Evolutionary conservation across 2,888 invertebrate genomes (phyloP).

Genomic region (Eumacrocentrus americanus): DNA sequence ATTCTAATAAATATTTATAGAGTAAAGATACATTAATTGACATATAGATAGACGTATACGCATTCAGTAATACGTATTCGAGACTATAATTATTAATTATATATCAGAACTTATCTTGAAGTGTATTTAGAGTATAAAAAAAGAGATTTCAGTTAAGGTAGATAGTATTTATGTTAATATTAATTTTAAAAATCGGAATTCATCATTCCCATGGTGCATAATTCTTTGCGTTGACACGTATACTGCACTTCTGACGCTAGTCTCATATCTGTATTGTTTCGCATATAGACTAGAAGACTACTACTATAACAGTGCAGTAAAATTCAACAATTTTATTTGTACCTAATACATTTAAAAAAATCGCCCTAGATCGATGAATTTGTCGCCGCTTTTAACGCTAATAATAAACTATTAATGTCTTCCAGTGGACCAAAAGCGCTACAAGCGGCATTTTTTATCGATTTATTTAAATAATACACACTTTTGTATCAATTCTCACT

Average conservation of each 20-base stretch:
- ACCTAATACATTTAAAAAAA: background rate
- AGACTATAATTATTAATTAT: background rate
- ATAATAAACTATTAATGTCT: slow-evolving; percentile 25
- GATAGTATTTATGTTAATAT: background rate
- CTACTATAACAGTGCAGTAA: background rate
- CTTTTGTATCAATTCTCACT: background rate
- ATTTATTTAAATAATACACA: background rate
- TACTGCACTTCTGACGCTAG: slow-evolving; percentile 45
- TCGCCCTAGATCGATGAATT: too few species aligned
- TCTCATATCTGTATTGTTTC: slow-evolving; percentile 44
- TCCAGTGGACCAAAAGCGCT: slow-evolving; percentile 35
- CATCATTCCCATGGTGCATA: background rate
- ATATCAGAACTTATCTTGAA: too few species aligned
- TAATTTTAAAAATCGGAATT: background rate
- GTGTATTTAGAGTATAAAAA: too few species aligned
- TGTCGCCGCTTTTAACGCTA: background rate
- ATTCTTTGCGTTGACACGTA: background rate
- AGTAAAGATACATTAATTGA: slow-evolving; percentile 25
- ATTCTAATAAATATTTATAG: slow-evolving; percentile 20
- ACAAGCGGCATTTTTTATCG: background rate
- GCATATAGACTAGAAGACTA: background rate
- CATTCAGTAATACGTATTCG: too few species aligned
- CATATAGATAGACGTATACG: too few species aligned
- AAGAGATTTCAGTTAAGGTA: too few species aligned
- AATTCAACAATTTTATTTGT: background rate